Evolutionary conservation across 2,797 vertebrate species (phyloP).

Genomic region (Phataginus tetradactyla): DNA sequence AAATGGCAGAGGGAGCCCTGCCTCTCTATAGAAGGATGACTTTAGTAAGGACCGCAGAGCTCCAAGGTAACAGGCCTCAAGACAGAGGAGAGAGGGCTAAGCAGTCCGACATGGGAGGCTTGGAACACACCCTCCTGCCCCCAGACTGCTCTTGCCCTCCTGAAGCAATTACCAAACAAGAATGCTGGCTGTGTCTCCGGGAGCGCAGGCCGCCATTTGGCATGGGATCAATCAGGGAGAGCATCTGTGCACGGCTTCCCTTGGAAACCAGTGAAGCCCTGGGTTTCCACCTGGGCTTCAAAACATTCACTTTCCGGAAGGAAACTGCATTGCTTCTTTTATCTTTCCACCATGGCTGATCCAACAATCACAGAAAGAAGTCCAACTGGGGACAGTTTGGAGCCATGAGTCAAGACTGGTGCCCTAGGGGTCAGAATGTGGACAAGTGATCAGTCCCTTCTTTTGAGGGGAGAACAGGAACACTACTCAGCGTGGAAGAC

Average conservation of each 20-base stretch:
- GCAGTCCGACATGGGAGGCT: neutral
- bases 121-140: neutral
- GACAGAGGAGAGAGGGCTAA: neutral
- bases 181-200: fast-evolving
- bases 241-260: neutral
- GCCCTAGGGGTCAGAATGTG: neutral
- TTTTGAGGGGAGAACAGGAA: neutral
- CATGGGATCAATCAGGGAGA: fast-evolving
- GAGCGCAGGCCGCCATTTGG: neutral
- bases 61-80: neutral
- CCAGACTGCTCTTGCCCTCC: fast-evolving
- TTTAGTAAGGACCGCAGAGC: neutral
- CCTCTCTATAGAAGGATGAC: fast-evolving
- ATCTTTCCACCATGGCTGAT: neutral
- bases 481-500: too few relatives aligned
- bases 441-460: too few relatives aligned
- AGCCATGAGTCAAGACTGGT: neutral
- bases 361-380: neutral
- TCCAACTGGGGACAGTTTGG: fast-evolving
- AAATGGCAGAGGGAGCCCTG: neutral
- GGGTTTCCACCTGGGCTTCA: neutral
- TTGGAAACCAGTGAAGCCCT: neutral
- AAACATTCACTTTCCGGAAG: neutral
- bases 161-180: neutral
- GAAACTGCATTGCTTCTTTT: neutral